These are phyloP conservation scores for Scophthalmus maximus DNA, from an alignment of 2,113 vertebrate species.

Conservation along the genomic window DNA sequence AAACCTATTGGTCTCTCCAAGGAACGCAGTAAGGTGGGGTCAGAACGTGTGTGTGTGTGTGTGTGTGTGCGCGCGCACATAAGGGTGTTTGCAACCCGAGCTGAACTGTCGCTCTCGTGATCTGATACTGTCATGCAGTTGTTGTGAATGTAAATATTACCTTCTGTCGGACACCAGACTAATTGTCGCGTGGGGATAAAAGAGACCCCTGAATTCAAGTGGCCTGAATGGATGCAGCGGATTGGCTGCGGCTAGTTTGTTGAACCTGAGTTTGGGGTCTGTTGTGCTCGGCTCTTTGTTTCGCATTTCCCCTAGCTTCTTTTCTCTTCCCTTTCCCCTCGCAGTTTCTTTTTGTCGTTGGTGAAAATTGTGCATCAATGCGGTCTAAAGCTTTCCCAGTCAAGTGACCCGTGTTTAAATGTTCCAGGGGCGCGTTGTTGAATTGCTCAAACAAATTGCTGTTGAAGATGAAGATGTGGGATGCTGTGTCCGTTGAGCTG, in stretches of 20 bases:
- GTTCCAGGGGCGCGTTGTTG: conserved; percentile 60
- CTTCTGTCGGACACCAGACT: conserved; percentile 32
- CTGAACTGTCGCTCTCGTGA: conserved; percentile 25
- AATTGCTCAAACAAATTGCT: conserved; percentile 72
- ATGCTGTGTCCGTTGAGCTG: conserved; percentile 53
- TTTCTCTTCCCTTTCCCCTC: conserved; percentile 64
- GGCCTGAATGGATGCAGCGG: conserved; percentile 47
- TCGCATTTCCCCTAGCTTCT: conserved; percentile 62
- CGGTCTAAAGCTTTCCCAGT: conserved; percentile 63
- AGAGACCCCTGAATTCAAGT: conserved; percentile 31
- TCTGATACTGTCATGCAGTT: conserved; percentile 31
- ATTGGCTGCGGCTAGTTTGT: conserved; percentile 68
- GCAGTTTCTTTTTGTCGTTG: conserved; percentile 62
- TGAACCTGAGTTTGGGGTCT: conserved; percentile 72
- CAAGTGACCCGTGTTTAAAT: conserved; percentile 75
- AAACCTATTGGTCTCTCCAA: conserved; percentile 43
- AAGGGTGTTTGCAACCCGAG: conserved; percentile 22
- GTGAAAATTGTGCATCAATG: conserved; percentile 71
- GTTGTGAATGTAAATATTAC: conserved; percentile 60
- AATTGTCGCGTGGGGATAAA: conserved; percentile 46
- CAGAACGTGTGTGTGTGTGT: conserved; percentile 17
- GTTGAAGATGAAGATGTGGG: conserved; percentile 74
- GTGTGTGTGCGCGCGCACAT: neutral
- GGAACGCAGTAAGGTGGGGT: conserved; percentile 40
- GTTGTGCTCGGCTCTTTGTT: conserved; percentile 67